These are phyloP conservation scores for Bactericera cockerelli DNA, from an alignment of 1,140 invertebrate genomes.

Conservation along the genomic window DNA sequence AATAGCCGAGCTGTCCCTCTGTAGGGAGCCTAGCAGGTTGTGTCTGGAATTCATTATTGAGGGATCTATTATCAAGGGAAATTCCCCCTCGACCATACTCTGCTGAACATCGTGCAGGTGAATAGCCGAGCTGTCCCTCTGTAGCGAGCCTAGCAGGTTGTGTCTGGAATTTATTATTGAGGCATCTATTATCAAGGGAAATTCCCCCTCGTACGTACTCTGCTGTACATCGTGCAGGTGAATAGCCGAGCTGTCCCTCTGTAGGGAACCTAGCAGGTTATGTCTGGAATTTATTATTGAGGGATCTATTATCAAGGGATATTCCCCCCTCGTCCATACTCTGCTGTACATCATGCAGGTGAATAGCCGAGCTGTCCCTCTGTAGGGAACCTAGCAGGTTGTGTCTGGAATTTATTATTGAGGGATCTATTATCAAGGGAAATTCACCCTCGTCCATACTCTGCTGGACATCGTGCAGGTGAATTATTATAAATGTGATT, in stretches of 20 bases:
- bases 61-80: too few relatives aligned
- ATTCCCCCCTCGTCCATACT: slow-evolving; percentile 52
- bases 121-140: slow-evolving; percentile 48
- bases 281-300: slow-evolving; percentile 34
- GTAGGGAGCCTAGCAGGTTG: slow-evolving; percentile 56
- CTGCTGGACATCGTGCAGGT: slow-evolving; percentile 68
- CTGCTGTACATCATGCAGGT: slow-evolving; percentile 68
- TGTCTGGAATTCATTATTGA: slow-evolving; percentile 44
- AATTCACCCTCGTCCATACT: slow-evolving; percentile 50
- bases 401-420: slow-evolving; percentile 34
- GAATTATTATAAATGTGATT: too few relatives aligned
- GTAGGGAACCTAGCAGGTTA: slow-evolving; percentile 56
- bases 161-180: slow-evolving; percentile 34
- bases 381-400: slow-evolving; percentile 59
- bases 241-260: slow-evolving; percentile 48
- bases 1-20: slow-evolving; percentile 48
- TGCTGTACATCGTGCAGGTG: slow-evolving; percentile 70
- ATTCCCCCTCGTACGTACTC: slow-evolving; percentile 50
- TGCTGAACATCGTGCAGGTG: slow-evolving; percentile 70
- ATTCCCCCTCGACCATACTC: slow-evolving; percentile 50
- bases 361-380: slow-evolving; percentile 47
- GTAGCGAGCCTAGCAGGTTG: slow-evolving; percentile 56
- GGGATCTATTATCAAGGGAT: too few relatives aligned
- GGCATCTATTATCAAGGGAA: too few relatives aligned
- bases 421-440: too few relatives aligned